Evolutionary conservation across 2,888 invertebrate species (phyloP), one percentile per base, ranked within the genome.

Genomic region (Nipponacmea schrenckii): DNA sequence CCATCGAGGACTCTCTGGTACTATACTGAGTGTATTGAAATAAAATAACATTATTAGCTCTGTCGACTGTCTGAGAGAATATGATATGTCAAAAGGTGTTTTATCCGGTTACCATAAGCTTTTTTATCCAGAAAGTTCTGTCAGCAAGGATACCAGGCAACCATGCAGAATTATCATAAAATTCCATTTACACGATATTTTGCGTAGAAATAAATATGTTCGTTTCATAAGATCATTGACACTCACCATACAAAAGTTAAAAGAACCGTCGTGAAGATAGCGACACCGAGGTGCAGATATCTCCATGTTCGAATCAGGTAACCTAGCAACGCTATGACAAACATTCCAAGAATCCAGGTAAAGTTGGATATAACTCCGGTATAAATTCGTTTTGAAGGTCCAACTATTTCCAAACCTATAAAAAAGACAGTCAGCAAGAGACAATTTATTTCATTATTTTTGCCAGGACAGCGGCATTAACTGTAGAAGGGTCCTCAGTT

Each of bases 301-400:
- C 56, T 20, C 56, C 56, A 56, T 10, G 20, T 56, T 56, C 56
- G 20, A 14, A 56, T 56, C 2, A 56, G 56, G 24, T 56, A 56
- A 14, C 56, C 56, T 12, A 56, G 24, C 24, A 56, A 56, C 14
- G 56, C n/a, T 24, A 56, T 56, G 8, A 24, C 24, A 3, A 56
- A 56, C 10, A 56, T 24, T 12, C 56, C 56, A 1, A 56, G 24
- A 0, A 20, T 20, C 56, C 56, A 56, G 62, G 46, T 69, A 31
- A 72, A 65, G 44, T 68, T 72, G 56, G 72, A 72, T 62, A 72
- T 69, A n/a, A 31, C 12, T 44, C 64, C 71, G 15, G 71, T 63
- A 20, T 71, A 71, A 27, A 20, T 20, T 24, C 56, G 20, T 56
- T 56, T 56, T 17, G 56, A 56, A 3, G 56, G 56, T 12, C 56